Evolutionary conservation across 2,797 vertebrate genomes (phyloP).

Genomic region (Pseudocheirus occidentalis): DNA sequence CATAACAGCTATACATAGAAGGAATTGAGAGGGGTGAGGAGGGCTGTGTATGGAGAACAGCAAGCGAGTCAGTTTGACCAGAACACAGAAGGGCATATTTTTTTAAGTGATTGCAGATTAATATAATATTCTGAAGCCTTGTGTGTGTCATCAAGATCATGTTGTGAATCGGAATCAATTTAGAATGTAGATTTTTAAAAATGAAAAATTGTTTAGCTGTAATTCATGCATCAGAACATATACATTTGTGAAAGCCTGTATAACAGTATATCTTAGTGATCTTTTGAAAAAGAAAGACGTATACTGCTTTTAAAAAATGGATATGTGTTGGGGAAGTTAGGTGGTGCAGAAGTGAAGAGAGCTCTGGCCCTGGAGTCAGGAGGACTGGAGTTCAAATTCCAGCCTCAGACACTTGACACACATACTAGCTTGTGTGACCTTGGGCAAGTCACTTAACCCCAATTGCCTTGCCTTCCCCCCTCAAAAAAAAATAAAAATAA

Average conservation of each 20-base stretch:
- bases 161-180: constrained; percentile 23
- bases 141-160: constrained; percentile 22
- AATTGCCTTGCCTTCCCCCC: too few species aligned
- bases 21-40: neutral
- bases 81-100: neutral
- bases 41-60: neutral
- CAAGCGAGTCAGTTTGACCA: neutral
- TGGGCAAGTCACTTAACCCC: too few species aligned
- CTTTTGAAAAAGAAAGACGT: constrained; percentile 40
- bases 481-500: too few species aligned
- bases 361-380: too few species aligned
- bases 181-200: constrained; percentile 43
- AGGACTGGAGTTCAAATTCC: too few species aligned
- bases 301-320: constrained; percentile 40
- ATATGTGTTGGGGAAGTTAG: neutral
- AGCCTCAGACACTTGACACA: too few species aligned
- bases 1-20: neutral
- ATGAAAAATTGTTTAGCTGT: constrained; percentile 28
- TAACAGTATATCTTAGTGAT: constrained; percentile 14
- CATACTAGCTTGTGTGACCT: too few species aligned
- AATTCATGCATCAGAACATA: constrained; percentile 1
- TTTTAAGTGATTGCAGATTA: neutral
- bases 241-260: constrained; percentile 38
- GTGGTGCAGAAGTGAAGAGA: too few species aligned
- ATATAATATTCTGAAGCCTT: neutral